Percentiles rank a stretch among this genome's conserved stretches.
Evolutionary conservation across 2,113 vertebrate genomes (phyloP).

Genomic region (Heterotilapia buettikoferi): DNA sequence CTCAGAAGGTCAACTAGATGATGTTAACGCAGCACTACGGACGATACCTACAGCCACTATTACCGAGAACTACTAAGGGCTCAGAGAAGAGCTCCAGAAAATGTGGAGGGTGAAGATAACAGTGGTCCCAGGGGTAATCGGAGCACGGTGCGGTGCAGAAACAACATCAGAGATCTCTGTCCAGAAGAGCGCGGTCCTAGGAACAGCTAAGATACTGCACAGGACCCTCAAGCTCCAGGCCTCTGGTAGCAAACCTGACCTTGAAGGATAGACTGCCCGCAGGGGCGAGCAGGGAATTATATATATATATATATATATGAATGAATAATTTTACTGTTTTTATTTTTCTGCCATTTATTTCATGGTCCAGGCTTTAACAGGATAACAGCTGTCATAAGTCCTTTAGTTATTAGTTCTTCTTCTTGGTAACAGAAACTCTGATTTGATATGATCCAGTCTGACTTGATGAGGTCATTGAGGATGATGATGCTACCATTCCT

Average conservation of each 20-base stretch:
- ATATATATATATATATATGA: too few relatives aligned
- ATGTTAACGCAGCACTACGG: neutral
- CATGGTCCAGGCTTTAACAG: neutral
- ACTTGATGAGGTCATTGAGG: neutral
- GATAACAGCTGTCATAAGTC: neutral
- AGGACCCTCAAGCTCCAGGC: too few relatives aligned
- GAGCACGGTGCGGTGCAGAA: rapidly evolving
- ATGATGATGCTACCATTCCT: neutral
- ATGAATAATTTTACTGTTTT: neutral
- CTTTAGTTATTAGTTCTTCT: neutral
- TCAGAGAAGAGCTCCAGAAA: neutral
- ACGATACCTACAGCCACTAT: neutral
- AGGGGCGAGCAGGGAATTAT: neutral
- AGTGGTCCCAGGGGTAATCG: rapidly evolving
- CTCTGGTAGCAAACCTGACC: too few relatives aligned
- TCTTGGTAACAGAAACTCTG: neutral
- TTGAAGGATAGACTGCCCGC: neutral
- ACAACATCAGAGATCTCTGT: neutral
- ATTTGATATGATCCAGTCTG: neutral
- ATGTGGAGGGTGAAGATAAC: neutral
- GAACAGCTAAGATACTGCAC: neutral
- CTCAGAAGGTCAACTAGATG: neutral
- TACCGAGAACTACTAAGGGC: neutral
- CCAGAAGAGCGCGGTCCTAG: neutral
- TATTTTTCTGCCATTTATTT: neutral